phyloP scores from a whole-genome alignment of 2,797 vertebrate species.

The Labeo calbasu region DNA sequence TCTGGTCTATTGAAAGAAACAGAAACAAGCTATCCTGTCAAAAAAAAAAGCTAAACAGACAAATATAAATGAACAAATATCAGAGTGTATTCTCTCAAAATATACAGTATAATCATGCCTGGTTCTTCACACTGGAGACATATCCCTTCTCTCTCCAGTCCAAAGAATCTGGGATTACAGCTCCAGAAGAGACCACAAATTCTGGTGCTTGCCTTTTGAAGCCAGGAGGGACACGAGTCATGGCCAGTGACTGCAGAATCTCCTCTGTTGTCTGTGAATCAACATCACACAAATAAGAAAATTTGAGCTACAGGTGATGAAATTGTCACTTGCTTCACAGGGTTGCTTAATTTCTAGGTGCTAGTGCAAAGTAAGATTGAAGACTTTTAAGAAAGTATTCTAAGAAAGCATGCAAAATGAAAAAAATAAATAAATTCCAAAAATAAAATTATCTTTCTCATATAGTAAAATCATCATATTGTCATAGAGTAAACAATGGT shows the following conservation, averaged over 20 bases:
- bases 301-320: background rate
- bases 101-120: background rate
- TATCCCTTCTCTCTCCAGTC: too few species aligned
- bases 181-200: background rate
- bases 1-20: background rate
- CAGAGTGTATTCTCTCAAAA: background rate
- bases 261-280: conserved; percentile 78
- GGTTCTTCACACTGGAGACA: too few species aligned
- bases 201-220: conserved; percentile 52
- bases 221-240: conserved; percentile 67
- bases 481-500: too few species aligned
- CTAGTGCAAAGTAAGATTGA: too few species aligned
- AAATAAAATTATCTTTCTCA: too few species aligned
- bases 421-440: background rate
- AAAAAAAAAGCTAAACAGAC: background rate
- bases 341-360: background rate
- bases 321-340: fast-evolving
- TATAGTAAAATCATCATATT: too few species aligned
- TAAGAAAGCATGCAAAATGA: too few species aligned
- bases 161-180: too few species aligned
- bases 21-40: background rate
- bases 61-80: background rate
- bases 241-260: conserved; percentile 68
- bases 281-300: background rate
- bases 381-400: too few species aligned